A percentile compares a stretch with the other conserved stretches of the same genome.
Conservation (phyloP, 2,888 invertebrate species). For the Eretmocerus hayati region DNA sequence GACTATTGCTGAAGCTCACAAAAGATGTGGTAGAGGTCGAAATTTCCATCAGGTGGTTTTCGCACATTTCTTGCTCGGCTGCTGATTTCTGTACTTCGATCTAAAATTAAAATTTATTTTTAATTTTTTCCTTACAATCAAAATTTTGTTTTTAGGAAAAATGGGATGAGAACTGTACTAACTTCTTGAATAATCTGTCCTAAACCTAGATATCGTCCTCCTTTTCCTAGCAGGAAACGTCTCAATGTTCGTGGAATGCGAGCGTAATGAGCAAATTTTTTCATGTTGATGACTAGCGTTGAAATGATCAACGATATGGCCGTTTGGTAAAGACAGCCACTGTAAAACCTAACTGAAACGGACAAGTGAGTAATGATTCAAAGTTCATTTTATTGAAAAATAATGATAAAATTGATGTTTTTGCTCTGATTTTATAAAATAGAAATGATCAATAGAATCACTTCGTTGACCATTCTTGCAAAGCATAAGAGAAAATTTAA, state of each 20-base stretch:
- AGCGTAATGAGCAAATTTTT: conserved; percentile 46
- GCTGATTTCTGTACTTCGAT: conserved; percentile 33
- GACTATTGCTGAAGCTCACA: conserved; percentile 30
- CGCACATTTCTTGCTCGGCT: conserved; percentile 35
- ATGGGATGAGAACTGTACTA: not conserved
- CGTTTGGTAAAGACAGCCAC: conserved; percentile 49
- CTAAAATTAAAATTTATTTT: conserved; percentile 18
- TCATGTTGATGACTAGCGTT: conserved; percentile 51
- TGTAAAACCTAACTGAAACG: conserved; percentile 53
- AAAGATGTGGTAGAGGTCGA: conserved; percentile 27
- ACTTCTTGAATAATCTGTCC: conserved; percentile 46
- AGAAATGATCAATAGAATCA: no score
- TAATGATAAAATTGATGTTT: no score
- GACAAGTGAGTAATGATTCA: conserved; percentile 20
- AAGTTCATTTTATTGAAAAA: no score
- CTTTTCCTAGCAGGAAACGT: conserved; percentile 45
- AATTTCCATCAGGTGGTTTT: conserved; percentile 28
- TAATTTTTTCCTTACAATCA: not conserved
- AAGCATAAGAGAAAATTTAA: no score
- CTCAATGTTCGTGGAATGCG: conserved; percentile 52
- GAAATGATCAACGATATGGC: conserved; percentile 52
- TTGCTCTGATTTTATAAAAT: no score
- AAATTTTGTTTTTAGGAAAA: not conserved
- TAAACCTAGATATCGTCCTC: conserved; percentile 47
- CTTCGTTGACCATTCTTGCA: no score